Conservation (phyloP, 2,888 invertebrate genomes). For the Leuctra nigra region DNA sequence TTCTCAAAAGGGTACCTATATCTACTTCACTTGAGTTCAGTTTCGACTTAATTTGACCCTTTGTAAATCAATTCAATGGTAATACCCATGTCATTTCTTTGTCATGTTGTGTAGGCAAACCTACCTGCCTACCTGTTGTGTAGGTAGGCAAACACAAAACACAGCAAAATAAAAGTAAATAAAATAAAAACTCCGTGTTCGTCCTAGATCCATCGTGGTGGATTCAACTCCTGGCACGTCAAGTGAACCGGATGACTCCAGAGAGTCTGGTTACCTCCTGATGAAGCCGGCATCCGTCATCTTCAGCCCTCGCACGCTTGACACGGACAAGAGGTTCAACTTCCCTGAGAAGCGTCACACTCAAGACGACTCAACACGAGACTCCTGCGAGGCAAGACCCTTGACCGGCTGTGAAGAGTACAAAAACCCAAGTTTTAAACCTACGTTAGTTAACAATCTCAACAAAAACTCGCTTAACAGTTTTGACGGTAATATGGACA, state of each 20-base stretch:
- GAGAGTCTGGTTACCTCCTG: constrained; percentile 53
- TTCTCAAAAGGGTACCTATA: background rate
- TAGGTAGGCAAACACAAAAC: no score
- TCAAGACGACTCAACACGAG: background rate
- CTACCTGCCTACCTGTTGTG: no score
- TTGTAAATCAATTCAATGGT: background rate
- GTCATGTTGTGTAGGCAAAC: no score
- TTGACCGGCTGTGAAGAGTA: constrained; percentile 1
- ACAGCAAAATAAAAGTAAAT: no score
- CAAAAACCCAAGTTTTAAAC: background rate
- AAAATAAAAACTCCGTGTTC: no score
- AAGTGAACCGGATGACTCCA: constrained; percentile 33
- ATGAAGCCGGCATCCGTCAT: constrained; percentile 49
- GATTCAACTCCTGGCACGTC: no score
- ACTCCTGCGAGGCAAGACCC: constrained; percentile 6
- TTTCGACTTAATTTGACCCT: background rate
- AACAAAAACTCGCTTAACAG: constrained; percentile 14
- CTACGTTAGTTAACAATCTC: constrained; percentile 17
- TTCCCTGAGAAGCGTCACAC: constrained; percentile 36
- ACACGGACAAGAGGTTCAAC: constrained; percentile 43
- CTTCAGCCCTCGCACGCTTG: constrained; percentile 49
- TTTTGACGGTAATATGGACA: no score
- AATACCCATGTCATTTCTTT: no score
- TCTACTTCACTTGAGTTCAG: background rate
- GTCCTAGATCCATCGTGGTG: no score